Evolutionary conservation across 2,113 vertebrate species (phyloP).

Genomic region (Tursiops truncatus): DNA sequence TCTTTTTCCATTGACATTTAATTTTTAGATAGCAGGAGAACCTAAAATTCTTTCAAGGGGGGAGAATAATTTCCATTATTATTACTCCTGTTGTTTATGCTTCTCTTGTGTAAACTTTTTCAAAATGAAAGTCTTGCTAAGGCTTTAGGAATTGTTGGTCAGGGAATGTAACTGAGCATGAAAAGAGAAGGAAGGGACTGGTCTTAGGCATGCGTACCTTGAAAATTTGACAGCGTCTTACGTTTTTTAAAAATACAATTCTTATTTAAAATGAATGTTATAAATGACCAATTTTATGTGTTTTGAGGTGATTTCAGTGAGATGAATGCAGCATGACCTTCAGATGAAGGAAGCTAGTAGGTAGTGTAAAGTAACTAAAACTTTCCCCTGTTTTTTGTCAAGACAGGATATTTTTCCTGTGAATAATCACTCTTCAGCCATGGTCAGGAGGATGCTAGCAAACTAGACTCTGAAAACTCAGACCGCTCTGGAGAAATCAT

Average conservation of each 20-base stretch:
- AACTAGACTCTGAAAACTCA: conserved; percentile 7
- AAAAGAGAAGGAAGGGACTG: not conserved
- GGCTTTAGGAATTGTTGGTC: not conserved
- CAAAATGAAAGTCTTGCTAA: not conserved
- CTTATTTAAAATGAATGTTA: not conserved
- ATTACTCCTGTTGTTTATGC: not conserved
- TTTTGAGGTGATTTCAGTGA: not conserved
- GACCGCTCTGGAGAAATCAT: conserved; percentile 57
- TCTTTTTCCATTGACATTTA: not conserved
- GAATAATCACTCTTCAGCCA: conserved; percentile 21
- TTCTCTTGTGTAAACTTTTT: not conserved
- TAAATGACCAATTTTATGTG: not conserved
- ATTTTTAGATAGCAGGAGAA: not conserved
- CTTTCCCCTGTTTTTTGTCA: not conserved
- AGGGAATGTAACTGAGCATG: not conserved
- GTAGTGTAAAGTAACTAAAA: not conserved
- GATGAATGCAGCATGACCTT: not conserved
- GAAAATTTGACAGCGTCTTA: not conserved
- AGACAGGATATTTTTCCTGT: not conserved
- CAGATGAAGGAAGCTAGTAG: not conserved
- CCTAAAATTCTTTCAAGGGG: not conserved
- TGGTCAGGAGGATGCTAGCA: not conserved
- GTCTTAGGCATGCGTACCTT: not conserved
- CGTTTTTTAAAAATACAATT: not conserved
- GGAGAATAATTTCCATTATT: not conserved